A percentile compares a stretch with the other conserved stretches of the same genome.
Conservation (phyloP, 2,113 vertebrate species). For the Nymphicus hollandicus region DNA sequence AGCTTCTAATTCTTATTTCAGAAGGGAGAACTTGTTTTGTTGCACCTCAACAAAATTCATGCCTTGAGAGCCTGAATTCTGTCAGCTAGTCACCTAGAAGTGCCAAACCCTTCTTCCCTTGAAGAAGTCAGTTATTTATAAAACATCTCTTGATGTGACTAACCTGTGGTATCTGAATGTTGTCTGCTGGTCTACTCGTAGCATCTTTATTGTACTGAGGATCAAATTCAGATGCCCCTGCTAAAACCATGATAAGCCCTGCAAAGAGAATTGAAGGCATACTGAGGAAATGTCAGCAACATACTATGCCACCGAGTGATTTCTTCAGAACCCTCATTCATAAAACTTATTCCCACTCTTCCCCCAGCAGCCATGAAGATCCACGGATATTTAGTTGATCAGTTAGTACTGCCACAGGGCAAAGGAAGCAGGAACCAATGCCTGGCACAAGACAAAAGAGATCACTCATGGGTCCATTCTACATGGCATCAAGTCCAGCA, state of each 20-base stretch:
- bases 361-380: background rate
- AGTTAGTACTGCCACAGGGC: background rate
- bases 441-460: background rate
- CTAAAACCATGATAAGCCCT: constrained; percentile 95
- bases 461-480: background rate
- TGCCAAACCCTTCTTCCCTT: background rate
- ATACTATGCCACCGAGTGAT: background rate
- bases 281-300: background rate
- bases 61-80: background rate
- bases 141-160: background rate
- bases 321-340: background rate
- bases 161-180: constrained; percentile 96
- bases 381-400: background rate
- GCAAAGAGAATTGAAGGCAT: constrained; percentile 32
- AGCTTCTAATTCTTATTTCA: background rate
- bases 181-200: constrained; percentile 94
- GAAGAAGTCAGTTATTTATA: background rate
- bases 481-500: background rate
- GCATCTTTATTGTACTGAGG: constrained; percentile 98
- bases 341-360: background rate
- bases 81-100: background rate
- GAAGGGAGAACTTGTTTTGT: background rate
- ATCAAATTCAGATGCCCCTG: constrained; percentile 96
- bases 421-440: background rate
- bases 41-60: background rate